phyloP scores from a whole-genome alignment of 2,888 invertebrate genomes.

The Diploptera punctata region DNA sequence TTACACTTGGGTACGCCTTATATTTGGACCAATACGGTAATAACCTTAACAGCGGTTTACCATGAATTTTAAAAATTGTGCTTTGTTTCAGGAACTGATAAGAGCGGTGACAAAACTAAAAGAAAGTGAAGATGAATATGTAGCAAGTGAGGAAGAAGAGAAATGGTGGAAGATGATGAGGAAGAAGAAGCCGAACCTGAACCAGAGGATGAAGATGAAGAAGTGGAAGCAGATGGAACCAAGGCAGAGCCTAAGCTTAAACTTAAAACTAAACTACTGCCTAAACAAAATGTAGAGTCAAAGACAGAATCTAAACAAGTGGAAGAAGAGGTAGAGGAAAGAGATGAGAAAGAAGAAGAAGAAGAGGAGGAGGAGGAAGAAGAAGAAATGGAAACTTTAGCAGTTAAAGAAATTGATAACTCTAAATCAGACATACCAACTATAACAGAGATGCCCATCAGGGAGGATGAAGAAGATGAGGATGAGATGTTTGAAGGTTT shows the following conservation, averaged over 20 bases:
- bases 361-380: not conserved
- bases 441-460: no score
- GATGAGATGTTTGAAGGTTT: no score
- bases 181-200: slow-evolving; percentile 49
- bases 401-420: no score
- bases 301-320: not conserved
- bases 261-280: not conserved
- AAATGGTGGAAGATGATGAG: slow-evolving; percentile 37
- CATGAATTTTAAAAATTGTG: no score
- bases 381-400: not conserved
- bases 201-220: slow-evolving; percentile 55
- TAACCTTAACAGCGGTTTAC: no score
- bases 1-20: no score
- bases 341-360: not conserved
- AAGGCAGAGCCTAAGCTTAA: slow-evolving; percentile 22
- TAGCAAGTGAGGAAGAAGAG: slow-evolving; percentile 58
- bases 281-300: not conserved
- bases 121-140: slow-evolving; percentile 61
- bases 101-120: slow-evolving; percentile 56
- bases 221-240: slow-evolving; percentile 45
- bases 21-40: no score
- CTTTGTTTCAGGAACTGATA: slow-evolving; percentile 53
- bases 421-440: no score
- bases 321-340: not conserved
- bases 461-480: no score